Evolutionary conservation across 2,888 invertebrate genomes (phyloP).

Genomic region (Tachystola acroxantha): DNA sequence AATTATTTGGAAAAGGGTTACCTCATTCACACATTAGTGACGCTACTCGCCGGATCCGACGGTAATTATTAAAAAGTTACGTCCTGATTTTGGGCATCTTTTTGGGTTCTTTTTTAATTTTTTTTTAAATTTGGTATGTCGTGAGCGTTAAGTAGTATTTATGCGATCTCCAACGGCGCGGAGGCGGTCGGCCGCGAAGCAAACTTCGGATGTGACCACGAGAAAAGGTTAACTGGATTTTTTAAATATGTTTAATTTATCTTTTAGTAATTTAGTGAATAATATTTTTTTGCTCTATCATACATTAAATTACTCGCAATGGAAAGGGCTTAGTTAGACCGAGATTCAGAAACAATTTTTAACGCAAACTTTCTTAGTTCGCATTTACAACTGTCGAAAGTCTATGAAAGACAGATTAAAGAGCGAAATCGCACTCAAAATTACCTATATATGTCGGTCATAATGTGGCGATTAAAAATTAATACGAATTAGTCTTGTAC

Average conservation of each 20-base stretch:
- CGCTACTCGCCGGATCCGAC: slow-evolving; percentile 61
- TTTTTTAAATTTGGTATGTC: slow-evolving; percentile 59
- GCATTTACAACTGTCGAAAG: no score
- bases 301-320: not conserved
- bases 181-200: slow-evolving; percentile 46
- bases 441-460: no score
- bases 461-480: no score
- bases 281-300: not conserved
- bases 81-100: slow-evolving; percentile 27
- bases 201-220: slow-evolving; percentile 24
- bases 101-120: slow-evolving; percentile 34
- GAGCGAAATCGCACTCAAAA: no score
- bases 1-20: slow-evolving; percentile 62
- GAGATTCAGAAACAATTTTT: no score
- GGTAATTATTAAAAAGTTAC: slow-evolving; percentile 70
- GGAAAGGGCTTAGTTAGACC: no score
- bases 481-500: no score
- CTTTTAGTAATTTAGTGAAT: slow-evolving; percentile 2
- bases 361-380: no score
- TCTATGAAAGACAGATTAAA: no score
- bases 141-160: slow-evolving; percentile 72
- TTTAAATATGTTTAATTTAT: not conserved
- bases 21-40: slow-evolving; percentile 70
- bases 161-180: slow-evolving; percentile 69
- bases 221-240: slow-evolving; percentile 3